phyloP scores from a whole-genome alignment of 64 coral and sea anemone species.

The Stichodactyla mertensii region DNA sequence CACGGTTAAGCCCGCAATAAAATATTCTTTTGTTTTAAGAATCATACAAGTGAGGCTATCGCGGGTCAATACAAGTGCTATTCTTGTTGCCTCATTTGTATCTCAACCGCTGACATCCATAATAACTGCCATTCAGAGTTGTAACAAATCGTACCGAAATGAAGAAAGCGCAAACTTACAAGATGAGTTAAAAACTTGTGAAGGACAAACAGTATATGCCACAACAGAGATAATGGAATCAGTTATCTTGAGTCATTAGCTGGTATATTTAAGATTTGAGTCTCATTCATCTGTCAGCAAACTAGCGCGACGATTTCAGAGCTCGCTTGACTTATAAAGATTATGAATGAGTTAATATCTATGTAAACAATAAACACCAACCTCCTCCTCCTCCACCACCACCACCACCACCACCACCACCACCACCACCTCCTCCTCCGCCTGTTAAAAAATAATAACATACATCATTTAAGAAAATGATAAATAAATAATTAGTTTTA shows the following conservation, averaged over 20 bases:
- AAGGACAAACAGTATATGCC: background rate
- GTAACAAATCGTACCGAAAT: no score
- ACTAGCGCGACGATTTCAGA: background rate
- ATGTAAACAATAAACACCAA: background rate
- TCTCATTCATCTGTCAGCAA: background rate
- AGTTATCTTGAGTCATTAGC: no score
- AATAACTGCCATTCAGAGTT: no score
- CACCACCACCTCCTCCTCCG: background rate
- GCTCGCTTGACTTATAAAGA: background rate
- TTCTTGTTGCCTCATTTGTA: background rate
- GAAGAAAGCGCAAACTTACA: background rate
- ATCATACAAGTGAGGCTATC: background rate
- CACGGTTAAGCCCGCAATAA: background rate
- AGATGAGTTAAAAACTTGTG: background rate
- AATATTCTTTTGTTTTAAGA: background rate
- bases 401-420: background rate
- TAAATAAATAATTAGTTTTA: background rate
- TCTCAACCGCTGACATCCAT: background rate
- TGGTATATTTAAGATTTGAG: background rate
- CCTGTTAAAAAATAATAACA: constrained; percentile 5
- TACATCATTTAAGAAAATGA: no score
- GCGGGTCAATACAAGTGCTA: background rate
- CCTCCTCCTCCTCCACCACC: background rate
- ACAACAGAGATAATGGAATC: no score
- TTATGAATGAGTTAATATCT: background rate